Evolutionary conservation across 92 coral and sea anemone genomes (phyloP).

Genomic region (Anthopleura xanthogrammica): DNA sequence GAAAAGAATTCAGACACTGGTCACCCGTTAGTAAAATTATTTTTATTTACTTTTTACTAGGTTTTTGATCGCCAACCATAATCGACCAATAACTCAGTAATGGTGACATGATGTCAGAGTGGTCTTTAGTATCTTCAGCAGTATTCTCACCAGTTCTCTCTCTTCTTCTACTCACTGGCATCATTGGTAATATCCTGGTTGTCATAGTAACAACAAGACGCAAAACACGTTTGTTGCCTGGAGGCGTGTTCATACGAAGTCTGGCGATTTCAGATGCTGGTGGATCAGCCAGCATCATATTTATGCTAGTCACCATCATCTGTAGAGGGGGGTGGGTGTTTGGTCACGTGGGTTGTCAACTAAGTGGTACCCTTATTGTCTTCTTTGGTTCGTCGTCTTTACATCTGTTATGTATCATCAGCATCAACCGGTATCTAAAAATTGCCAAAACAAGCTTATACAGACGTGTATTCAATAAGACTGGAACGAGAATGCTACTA

Average conservation of each 20-base stretch:
- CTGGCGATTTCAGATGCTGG: slow-evolving; percentile 59
- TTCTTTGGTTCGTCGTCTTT: slow-evolving; percentile 52
- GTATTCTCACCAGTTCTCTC: slow-evolving; percentile 29
- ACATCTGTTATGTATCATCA: slow-evolving; percentile 54
- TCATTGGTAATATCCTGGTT: slow-evolving; percentile 60
- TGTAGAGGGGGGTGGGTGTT: slow-evolving; percentile 61
- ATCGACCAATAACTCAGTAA: background rate
- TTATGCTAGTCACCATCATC: slow-evolving; percentile 57
- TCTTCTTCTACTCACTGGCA: slow-evolving; percentile 43
- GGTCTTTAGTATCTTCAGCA: slow-evolving; percentile 40
- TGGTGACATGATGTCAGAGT: background rate
- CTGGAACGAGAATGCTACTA: slow-evolving; percentile 33
- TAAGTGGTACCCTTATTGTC: slow-evolving; percentile 56
- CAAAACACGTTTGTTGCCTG: slow-evolving; percentile 53
- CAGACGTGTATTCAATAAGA: slow-evolving; percentile 42
- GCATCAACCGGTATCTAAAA: slow-evolving; percentile 62
- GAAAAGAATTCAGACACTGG: too few species aligned
- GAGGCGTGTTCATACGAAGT: slow-evolving; percentile 54
- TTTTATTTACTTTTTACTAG: background rate
- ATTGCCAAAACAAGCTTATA: slow-evolving; percentile 45
- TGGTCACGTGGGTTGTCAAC: slow-evolving; percentile 50
- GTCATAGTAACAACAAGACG: slow-evolving; percentile 54
- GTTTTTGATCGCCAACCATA: background rate
- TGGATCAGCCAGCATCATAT: slow-evolving; percentile 56
- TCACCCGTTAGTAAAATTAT: background rate